phyloP scores from a whole-genome alignment of 2,888 invertebrate species.

The Eurois occulta region DNA sequence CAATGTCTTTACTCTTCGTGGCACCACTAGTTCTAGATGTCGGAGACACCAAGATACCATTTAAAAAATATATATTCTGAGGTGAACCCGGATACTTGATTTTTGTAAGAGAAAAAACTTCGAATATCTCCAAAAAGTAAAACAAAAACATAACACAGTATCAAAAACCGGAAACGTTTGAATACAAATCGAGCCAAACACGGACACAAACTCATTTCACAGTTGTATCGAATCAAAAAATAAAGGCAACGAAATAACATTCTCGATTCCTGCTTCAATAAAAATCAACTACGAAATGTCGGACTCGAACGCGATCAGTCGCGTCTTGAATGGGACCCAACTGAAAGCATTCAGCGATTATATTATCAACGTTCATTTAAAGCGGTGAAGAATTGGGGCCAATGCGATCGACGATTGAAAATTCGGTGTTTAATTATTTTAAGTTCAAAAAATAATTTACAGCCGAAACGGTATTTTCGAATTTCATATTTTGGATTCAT shows the following conservation, averaged over 20 bases:
- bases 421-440: not conserved
- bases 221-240: conserved; percentile 62
- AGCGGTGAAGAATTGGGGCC: not conserved
- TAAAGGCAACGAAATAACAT: conserved; percentile 71
- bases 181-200: conserved; percentile 47
- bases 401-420: not conserved
- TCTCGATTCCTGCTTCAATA: conserved; percentile 77
- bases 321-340: conserved; percentile 60
- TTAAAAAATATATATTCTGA: not conserved
- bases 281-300: conserved; percentile 81
- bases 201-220: conserved; percentile 47
- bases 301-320: conserved; percentile 76
- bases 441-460: not conserved
- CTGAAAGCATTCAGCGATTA: conserved; percentile 53
- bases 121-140: not conserved
- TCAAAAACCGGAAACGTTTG: conserved; percentile 25
- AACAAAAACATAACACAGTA: not conserved
- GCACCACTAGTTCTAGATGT: not conserved
- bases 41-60: not conserved
- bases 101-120: not conserved
- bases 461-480: not conserved
- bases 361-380: conserved; percentile 36
- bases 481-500: not conserved
- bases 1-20: not conserved
- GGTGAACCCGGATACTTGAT: not conserved